Conservation (phyloP, 2,113 vertebrate genomes). For the Cephalopholis sonnerati region DNA sequence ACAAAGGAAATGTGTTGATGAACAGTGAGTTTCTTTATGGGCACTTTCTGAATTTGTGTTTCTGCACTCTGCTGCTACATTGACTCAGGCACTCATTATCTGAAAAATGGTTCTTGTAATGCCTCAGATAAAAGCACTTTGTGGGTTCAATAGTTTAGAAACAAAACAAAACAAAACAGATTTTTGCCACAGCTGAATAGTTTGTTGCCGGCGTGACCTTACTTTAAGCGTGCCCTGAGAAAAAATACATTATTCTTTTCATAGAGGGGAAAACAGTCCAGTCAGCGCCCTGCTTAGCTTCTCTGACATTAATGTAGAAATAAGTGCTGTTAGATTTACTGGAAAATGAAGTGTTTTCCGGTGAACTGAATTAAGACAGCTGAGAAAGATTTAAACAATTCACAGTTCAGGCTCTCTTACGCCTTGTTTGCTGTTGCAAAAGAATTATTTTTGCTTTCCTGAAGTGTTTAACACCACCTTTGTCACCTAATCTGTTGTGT, state of each 20-base stretch:
- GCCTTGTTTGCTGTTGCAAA: neutral
- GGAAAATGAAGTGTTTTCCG: neutral
- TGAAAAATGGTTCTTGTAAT: neutral
- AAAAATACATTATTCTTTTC: neutral
- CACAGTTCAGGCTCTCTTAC: neutral
- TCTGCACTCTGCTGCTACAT: neutral
- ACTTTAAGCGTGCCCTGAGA: neutral
- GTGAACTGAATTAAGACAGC: neutral
- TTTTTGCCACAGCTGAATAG: constrained; percentile 8
- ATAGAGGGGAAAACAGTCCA: neutral
- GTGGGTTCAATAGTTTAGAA: neutral
- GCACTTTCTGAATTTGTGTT: neutral
- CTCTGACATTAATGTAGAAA: neutral
- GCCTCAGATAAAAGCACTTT: neutral
- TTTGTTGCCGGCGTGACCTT: neutral
- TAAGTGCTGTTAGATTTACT: neutral
- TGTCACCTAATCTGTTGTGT: neutral
- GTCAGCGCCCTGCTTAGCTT: neutral
- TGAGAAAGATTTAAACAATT: constrained; percentile 5
- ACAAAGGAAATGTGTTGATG: neutral
- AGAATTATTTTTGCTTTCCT: constrained; percentile 3
- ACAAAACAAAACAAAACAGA: neutral
- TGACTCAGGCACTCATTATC: constrained; percentile 17
- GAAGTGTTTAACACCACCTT: neutral
- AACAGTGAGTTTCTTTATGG: neutral